These are phyloP conservation scores for Drepana arcuata DNA, from an alignment of 1,140 invertebrate species.

Conservation along the genomic window DNA sequence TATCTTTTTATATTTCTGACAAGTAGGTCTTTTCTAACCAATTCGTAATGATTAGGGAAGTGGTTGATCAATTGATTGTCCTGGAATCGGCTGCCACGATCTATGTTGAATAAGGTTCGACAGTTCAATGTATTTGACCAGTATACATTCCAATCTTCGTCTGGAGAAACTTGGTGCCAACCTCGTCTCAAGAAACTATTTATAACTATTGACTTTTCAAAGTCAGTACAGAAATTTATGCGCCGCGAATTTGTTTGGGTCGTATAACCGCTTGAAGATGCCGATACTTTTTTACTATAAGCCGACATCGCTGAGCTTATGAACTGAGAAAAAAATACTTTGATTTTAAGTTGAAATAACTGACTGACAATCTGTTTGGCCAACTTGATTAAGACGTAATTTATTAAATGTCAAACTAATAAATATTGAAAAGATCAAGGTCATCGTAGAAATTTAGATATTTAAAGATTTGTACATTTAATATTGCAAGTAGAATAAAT, in stretches of 20 bases:
- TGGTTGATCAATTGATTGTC: conserved; percentile 94
- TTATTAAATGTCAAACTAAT: too few relatives aligned
- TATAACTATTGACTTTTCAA: conserved; percentile 93
- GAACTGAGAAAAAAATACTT: conserved; percentile 1
- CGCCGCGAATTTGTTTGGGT: conserved; percentile 26
- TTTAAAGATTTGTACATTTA: too few relatives aligned
- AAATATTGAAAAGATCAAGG: too few relatives aligned
- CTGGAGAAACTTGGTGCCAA: conserved; percentile 91
- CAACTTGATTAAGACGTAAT: neutral
- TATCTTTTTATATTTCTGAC: conserved; percentile 98
- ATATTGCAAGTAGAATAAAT: too few relatives aligned
- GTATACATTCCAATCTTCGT: conserved; percentile 97
- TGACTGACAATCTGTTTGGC: neutral
- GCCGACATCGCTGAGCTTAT: neutral
- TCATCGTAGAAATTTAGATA: too few relatives aligned
- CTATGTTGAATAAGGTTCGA: conserved; percentile 90
- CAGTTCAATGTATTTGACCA: conserved; percentile 94
- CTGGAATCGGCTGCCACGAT: conserved; percentile 89
- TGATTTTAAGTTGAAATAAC: neutral
- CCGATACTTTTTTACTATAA: conserved; percentile 7
- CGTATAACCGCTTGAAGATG: conserved; percentile 5
- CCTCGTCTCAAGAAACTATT: conserved; percentile 93
- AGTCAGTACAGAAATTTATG: conserved; percentile 89
- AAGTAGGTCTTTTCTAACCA: conserved; percentile 94
- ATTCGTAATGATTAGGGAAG: conserved; percentile 95